Evolutionary conservation across 2,797 vertebrate species (phyloP).

Genomic region (Chlorospingus flavigularis): DNA sequence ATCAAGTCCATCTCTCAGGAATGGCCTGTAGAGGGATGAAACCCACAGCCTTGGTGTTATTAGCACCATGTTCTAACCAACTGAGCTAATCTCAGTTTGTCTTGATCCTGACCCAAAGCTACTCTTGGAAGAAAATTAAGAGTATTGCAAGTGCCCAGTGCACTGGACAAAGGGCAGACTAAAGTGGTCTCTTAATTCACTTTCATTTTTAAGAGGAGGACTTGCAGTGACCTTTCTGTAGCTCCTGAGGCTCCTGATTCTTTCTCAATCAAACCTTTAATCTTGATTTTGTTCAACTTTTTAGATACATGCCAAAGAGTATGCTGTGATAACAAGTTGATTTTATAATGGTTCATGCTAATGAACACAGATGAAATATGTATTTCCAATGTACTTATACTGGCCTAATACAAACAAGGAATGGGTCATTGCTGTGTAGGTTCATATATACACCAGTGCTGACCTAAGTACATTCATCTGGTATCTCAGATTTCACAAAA

Average conservation of each 20-base stretch:
- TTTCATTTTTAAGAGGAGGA: neutral
- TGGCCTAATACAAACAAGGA: neutral
- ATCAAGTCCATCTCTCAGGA: neutral
- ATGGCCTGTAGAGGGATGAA: neutral
- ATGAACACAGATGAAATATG: neutral
- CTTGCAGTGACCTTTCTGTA: neutral
- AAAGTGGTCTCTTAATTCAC: neutral
- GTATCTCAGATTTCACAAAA: neutral
- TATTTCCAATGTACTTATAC: neutral
- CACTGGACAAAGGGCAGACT: neutral
- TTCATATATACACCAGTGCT: neutral
- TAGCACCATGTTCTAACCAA: neutral
- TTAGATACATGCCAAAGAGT: neutral
- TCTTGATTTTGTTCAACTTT: neutral
- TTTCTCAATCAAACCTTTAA: neutral
- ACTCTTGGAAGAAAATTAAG: neutral
- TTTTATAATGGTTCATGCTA: neutral
- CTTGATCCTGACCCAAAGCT: neutral
- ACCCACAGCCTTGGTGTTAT: rapidly evolving
- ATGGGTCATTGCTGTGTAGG: neutral
- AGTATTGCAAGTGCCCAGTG: neutral
- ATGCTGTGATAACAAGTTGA: neutral
- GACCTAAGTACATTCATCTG: rapidly evolving
- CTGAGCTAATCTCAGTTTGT: neutral
- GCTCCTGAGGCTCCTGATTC: neutral